Base-by-base conservation (phyloP, 2,113 vertebrate genomes). In the Mionectes macconnelli region DNA sequence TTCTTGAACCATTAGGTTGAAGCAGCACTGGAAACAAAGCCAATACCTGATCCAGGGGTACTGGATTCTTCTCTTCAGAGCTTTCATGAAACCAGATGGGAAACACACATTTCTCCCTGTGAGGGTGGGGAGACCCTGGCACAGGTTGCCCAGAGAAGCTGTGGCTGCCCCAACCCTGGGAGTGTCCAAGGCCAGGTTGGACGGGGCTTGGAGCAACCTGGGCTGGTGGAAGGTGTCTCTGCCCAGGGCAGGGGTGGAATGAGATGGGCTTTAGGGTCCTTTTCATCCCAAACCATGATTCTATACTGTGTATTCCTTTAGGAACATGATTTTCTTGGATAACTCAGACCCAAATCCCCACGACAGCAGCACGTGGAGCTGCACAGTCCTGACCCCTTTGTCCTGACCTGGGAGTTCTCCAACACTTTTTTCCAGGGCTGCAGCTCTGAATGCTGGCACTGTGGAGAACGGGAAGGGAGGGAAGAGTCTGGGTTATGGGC, bases 401-500 rank as follows among this genome's bases (percentile, higher is more conserved):
- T 20, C 59, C 87, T 59, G 40, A 8, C 1, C 49, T n/a, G 21
- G 0, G 21, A 20, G 21, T 4, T 68, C 50, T 79, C 70, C 89
- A 47, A 2, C 3, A 4, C 11, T 28, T 28, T 45, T 21, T 4
- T 14, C 68, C 85, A 27, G 8, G 59, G 96, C 89, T 87, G 69
- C 77, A 37, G 81, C 40, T 14, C 35, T 2, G 4, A 75, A 31
- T 2, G 68, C 64, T 8, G 33, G 84, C 84, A n/a, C 92, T 79
- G 93, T 17, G 76, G 87, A 68, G 52, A 44, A n/a, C 10, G 49
- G 87, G 73, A 73, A 68, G 91, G 90, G 73, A 93, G 83, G 95
- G 96, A 84, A 92, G 90, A 93, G 93, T 95, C 72, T 63, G 14
- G 94, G 76, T 74, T 25, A 96, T 69, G 96, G 96, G 97, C 81